Evolutionary conservation across 2,797 vertebrate species (phyloP), one percentile per base, ranked within the genome.

Genomic region (Xenops minutus): DNA sequence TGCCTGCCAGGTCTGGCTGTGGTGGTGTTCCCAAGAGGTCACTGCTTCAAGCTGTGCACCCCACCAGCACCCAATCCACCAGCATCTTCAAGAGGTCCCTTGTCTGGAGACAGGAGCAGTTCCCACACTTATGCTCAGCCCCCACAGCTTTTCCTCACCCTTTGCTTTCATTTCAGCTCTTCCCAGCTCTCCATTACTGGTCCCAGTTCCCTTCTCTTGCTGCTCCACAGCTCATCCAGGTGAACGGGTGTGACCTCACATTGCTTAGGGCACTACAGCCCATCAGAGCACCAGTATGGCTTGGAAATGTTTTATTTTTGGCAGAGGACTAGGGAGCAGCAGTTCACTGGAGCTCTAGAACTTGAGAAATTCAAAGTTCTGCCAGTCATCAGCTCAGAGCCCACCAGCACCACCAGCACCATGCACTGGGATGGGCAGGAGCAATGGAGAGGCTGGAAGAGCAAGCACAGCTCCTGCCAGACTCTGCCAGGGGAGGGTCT

Each of bases 401-500:
- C 36, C 34, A 54, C 39, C 27, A 39, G 34, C 18, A 49, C 27
- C 61, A 13, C n/a, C 72, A 56, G 37, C 63, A 55, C 16, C 10
- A 2, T 4, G 36, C 34, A 14, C 44, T 39, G 56, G 37, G 43
- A 69, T 77, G 36, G 27, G 52, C 34, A 56, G 79, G 76, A 85
- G 32, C 27, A 9, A 5, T 1, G 1, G 20, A 24, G 46, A 56
- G 30, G 20, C n/a, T 32, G 11, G 17, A 54, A 37, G 34, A 78
- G 17, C 0, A 0, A 74, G 18, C 14, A 46, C 0, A 0, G 23
- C 54, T 79, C 62, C 84, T 39, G 7, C 14, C 34, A 49, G 10
- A 49, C 36, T 41, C 2, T 1, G 6, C 19, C 43, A 22, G 9
- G 30, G 2, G 1, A 7, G 8, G 11, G 7, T 7, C 46, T 22